Evolutionary conservation across 2,888 invertebrate species (phyloP), one percentile per base, ranked within the genome.

Genomic region (Alloscopus bannaensis): DNA sequence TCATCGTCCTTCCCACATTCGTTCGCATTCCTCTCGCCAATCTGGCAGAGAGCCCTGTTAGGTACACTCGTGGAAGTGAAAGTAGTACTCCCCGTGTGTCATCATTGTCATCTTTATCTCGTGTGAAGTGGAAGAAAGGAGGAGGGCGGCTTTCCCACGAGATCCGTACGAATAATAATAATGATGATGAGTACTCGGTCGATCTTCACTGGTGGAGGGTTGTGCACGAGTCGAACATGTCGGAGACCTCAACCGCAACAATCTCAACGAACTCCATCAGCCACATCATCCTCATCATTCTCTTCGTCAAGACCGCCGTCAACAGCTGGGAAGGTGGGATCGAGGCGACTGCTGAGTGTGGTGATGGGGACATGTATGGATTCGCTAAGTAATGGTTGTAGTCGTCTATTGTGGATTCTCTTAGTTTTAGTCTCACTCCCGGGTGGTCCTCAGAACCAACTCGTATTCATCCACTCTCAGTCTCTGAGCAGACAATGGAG

Each of bases 391-490:
- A 66, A 59, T 66, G 36, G 66, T 50, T 68, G 60, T 24, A 60
- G 22, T 16, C 22, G 68, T 26, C 64, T 77, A 22, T 31, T 77
- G 64, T 77, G 77, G 77, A 62, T 77, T 29, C 64, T 77, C 16
- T 24, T 77, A 24, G 70, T 77, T 42, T 45, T 77, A 64, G 55
- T 77, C 36, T 55, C 77, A 55, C 45, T 77, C 47, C 68, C 68
- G 16, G 68, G 59, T 28, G 76, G 76, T 47, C 77, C 69, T 60
- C 57, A 65, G 29, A 64, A 64, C 59, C 75, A 75, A 76, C 50
- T 76, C 31, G 55, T 57, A 45, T 16, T 75, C 59, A 76, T 66
- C 68, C 60, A 59, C 28, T 68, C 77, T 22, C 77, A 70, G 36
- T 45, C 59, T 24, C 60, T 62, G 28, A 55, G 40, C 16, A 29